Conservation (phyloP, 2,888 invertebrate species). For the Icerya purchasi region DNA sequence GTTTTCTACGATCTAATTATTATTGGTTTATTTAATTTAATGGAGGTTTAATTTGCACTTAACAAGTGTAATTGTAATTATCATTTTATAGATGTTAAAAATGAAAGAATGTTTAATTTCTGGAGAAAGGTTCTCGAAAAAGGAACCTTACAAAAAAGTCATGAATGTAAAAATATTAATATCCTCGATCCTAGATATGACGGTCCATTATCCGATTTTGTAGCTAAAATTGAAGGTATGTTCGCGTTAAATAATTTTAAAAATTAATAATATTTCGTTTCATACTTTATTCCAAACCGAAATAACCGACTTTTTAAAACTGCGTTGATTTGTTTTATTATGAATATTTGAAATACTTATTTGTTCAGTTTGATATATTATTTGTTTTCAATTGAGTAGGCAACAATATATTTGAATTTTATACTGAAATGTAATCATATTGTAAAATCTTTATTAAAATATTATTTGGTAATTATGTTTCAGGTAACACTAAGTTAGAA, state of each 20-base stretch:
- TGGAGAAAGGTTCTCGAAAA: conserved; percentile 37
- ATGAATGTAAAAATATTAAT: conserved; percentile 3
- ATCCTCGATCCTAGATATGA: conserved; percentile 8
- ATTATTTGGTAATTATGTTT: not conserved
- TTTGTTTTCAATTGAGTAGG: too few species aligned
- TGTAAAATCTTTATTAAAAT: not conserved
- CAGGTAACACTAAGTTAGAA: conserved; percentile 12
- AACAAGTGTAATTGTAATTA: too few species aligned
- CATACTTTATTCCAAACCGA: too few species aligned
- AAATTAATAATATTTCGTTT: too few species aligned
- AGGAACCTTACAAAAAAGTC: conserved; percentile 10
- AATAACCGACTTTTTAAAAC: too few species aligned
- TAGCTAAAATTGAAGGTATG: conserved; percentile 5
- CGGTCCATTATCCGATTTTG: conserved; percentile 13
- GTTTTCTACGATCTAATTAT: not conserved
- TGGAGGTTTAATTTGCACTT: too few species aligned
- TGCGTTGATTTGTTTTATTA: too few species aligned
- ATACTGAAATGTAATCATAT: conserved; percentile 4
- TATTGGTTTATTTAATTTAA: too few species aligned
- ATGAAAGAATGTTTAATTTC: conserved; percentile 45
- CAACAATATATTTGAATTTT: too few species aligned
- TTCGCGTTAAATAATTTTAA: not conserved
- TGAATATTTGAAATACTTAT: too few species aligned
- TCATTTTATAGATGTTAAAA: not conserved
- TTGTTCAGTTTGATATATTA: too few species aligned